Percentiles rank a stretch among this genome's conserved stretches.
phyloP scores from a whole-genome alignment of 1,140 invertebrate genomes.

The Gryllus bimaculatus region DNA sequence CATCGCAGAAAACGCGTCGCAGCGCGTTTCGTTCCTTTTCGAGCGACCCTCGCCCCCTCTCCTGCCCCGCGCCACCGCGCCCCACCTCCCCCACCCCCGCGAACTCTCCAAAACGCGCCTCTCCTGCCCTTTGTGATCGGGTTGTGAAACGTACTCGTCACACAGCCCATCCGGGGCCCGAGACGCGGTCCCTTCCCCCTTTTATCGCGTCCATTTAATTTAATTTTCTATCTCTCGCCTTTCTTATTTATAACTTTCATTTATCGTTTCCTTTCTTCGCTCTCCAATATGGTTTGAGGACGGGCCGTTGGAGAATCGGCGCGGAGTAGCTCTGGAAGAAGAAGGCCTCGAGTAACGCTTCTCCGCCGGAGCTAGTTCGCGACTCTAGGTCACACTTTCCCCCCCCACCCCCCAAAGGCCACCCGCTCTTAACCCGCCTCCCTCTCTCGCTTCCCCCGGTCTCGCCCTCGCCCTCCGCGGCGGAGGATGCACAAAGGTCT shows the following conservation, averaged over 20 bases:
- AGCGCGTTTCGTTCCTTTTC: no score
- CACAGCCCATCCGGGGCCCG: neutral
- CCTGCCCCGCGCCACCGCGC: no score
- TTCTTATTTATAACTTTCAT: slow-evolving; percentile 6
- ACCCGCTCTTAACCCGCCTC: neutral
- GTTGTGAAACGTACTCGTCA: neutral
- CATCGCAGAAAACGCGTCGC: no score
- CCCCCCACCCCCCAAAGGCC: no score
- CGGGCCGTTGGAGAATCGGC: neutral
- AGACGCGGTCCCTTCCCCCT: neutral
- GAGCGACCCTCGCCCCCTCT: no score
- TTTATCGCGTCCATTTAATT: neutral
- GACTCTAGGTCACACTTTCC: no score
- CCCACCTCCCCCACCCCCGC: no score
- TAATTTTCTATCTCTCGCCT: neutral
- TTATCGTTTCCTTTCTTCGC: neutral
- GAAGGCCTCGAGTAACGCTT: no score
- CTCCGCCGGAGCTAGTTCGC: no score
- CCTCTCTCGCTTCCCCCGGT: neutral
- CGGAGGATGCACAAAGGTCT: neutral
- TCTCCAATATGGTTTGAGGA: neutral
- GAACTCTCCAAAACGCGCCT: neutral
- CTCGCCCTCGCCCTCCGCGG: neutral
- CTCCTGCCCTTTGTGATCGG: neutral
- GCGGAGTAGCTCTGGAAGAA: neutral